phyloP scores from a whole-genome alignment of 2,113 vertebrate species.

The Corapipo altera region DNA sequence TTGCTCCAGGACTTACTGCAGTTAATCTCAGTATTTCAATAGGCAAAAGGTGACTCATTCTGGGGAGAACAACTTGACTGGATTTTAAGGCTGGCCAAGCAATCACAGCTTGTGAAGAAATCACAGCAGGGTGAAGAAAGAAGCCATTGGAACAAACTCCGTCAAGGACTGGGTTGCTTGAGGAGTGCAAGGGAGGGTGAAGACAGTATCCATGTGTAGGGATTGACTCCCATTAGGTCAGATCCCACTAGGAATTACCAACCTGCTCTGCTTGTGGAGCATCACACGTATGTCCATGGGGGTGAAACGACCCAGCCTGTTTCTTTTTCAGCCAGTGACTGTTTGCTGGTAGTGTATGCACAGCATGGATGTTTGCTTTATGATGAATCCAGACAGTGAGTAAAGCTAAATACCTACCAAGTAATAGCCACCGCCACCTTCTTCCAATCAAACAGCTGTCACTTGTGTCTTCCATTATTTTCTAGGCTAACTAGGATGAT shows the following conservation, averaged over 20 bases:
- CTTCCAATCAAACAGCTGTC: background rate
- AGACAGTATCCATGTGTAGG: background rate
- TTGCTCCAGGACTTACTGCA: background rate
- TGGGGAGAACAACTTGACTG: background rate
- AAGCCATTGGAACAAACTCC: background rate
- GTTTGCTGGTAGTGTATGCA: conserved; percentile 1
- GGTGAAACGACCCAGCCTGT: background rate
- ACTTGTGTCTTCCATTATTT: conserved; percentile 57
- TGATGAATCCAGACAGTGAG: conserved; percentile 12
- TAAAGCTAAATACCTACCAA: conserved; percentile 47
- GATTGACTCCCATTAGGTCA: background rate
- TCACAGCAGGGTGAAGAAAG: background rate
- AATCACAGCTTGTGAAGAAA: background rate
- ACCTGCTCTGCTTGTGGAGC: background rate
- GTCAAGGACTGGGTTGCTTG: background rate
- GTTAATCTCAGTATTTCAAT: background rate
- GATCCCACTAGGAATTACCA: background rate
- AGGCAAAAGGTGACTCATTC: background rate
- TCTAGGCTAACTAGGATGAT: conserved; percentile 59
- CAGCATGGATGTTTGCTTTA: conserved; percentile 52
- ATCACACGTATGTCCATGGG: rapidly evolving
- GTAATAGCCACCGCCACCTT: background rate
- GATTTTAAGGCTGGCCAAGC: background rate
- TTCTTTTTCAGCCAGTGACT: background rate
- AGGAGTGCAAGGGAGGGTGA: background rate